Evolutionary conservation across 35 echinoderm and acorn worm genomes (phyloP), one percentile per base, ranked within the genome.

Genomic region (Ptychodera flava): DNA sequence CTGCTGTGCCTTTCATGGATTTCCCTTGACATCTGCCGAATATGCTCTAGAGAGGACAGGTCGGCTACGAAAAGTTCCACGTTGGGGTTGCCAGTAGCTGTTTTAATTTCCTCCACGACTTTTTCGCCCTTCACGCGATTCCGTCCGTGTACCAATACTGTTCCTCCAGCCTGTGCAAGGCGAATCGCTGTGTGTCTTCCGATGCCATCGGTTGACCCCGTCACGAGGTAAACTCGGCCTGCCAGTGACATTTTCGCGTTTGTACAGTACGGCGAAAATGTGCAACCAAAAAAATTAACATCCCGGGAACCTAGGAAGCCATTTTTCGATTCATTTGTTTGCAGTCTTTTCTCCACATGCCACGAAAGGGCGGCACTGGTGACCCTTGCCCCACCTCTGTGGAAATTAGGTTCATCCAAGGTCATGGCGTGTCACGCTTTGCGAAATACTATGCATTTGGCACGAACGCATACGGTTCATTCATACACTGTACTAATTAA

Each of bases 171-270:
- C 33, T 94, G 83, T 0, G 96, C 96, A 33, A 99, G 78, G 32
- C 85, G 88, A 0, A 89, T 29, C 53, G 96, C 96, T 16, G 96
- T 99, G 84, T 99, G 96, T 81, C 92, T 94, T 0, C 96, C 96
- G 28, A 99, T 99, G 80, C 96, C 96, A 91, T 94, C 93, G 38
- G 96, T 92, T 16, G 96, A 91, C n/a, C 96, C 96, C 10, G 96
- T 99, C 28, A 99, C 90, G 1, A 99, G 88, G 34, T 88, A 94
- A 31, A 86, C 81, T 28, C 90, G 85, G 30, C 88, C 85, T 34
- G 77, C 79, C 89, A 94, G 87, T n/a, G 35, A 16, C 35, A 82
- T 82, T 32, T 82, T 82, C 6, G 45, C 45, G 45, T 64, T n/a
- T n/a, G 45, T 64, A 64, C 45, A 22, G 22, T 64, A 64, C 45